These are phyloP conservation scores for Cheirogaleus major DNA, from an alignment of 2,797 vertebrate species.

Conservation along the genomic window DNA sequence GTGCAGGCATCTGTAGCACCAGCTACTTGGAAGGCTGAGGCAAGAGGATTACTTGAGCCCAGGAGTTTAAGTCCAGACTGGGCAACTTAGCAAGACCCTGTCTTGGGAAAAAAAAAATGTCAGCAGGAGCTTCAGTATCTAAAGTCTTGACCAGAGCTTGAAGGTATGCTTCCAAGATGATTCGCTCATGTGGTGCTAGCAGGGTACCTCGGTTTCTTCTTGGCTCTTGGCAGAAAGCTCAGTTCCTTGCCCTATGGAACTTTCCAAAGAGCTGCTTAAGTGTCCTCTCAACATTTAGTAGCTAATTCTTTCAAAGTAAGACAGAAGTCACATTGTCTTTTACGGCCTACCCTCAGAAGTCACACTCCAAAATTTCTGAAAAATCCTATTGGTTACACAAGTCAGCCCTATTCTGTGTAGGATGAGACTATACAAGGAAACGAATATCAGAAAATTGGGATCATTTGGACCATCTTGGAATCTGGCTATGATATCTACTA, in stretches of 20 bases:
- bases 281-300: not conserved
- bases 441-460: not conserved
- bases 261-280: not conserved
- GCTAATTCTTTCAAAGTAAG: not conserved
- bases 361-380: not conserved
- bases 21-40: not conserved
- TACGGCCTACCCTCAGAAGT: not conserved
- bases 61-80: not conserved
- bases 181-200: rapidly evolving
- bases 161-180: not conserved
- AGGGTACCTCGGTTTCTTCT: not conserved
- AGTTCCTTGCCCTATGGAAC: not conserved
- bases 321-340: not conserved
- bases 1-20: not conserved
- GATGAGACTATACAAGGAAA: not conserved
- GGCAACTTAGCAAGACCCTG: not conserved
- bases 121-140: not conserved
- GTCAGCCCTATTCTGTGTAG: not conserved
- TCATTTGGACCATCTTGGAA: not conserved
- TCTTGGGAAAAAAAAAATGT: not conserved
- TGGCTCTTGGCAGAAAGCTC: not conserved
- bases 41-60: not conserved
- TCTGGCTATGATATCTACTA: not conserved
- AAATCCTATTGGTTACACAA: not conserved
- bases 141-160: not conserved